A percentile compares a stretch with the other conserved stretches of the same genome.
phyloP scores from a whole-genome alignment of 1,140 invertebrate genomes.

The Pseudomyrmex pallidus region DNA sequence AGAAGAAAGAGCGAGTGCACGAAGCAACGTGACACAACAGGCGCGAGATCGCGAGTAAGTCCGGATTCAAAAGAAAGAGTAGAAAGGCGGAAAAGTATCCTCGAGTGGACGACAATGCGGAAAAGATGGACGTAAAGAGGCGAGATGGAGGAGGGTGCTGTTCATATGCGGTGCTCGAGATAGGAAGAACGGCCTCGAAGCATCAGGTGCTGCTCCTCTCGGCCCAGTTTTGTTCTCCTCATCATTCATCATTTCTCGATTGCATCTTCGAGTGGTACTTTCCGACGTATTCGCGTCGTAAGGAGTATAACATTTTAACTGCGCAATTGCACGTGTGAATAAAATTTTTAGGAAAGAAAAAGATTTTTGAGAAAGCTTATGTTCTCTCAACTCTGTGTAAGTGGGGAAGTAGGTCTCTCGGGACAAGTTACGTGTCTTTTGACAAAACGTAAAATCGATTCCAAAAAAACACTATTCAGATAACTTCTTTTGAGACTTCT shows the following conservation, averaged over 20 bases:
- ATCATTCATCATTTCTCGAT: constrained; percentile 17
- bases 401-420: no score
- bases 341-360: no score
- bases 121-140: constrained; percentile 30
- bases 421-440: no score
- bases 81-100: background rate
- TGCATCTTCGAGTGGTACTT: background rate
- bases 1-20: background rate
- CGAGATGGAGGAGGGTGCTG: background rate
- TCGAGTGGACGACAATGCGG: constrained; percentile 19
- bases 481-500: no score
- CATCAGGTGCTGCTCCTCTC: constrained; percentile 28
- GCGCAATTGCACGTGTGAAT: background rate
- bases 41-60: background rate
- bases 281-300: background rate
- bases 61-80: background rate
- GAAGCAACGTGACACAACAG: background rate
- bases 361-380: no score
- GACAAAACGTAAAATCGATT: no score
- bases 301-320: background rate
- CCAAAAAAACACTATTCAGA: no score
- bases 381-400: no score
- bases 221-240: constrained; percentile 26
- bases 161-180: background rate
- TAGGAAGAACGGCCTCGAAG: constrained; percentile 29